Percentiles rank a stretch among this genome's conserved stretches.
Evolutionary conservation across 2,113 vertebrate species (phyloP).

Genomic region (Colinus virginianus): DNA sequence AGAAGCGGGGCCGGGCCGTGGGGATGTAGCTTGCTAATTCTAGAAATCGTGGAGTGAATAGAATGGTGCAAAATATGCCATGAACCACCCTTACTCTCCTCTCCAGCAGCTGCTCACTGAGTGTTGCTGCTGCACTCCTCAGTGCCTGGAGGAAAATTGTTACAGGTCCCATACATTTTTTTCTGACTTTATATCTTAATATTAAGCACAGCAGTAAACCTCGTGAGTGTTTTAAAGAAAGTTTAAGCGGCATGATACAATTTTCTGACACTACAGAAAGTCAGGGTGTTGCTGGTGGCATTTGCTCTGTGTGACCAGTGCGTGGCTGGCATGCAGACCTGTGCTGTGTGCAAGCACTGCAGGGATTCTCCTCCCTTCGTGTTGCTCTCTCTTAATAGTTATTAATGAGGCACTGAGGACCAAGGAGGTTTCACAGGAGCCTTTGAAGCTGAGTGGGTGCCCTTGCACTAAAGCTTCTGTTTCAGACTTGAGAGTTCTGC

Average conservation of each 20-base stretch:
- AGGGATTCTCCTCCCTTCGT: not conserved
- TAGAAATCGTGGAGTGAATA: not conserved
- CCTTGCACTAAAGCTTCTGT: not conserved
- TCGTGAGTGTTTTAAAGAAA: not conserved
- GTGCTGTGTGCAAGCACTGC: not conserved
- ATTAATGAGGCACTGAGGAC: not conserved
- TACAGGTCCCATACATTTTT: accelerated
- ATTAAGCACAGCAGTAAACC: not conserved
- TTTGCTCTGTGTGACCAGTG: not conserved
- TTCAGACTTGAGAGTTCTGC: not conserved
- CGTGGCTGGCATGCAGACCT: accelerated
- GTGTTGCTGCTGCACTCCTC: not conserved
- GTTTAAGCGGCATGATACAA: not conserved
- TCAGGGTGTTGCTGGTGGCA: not conserved
- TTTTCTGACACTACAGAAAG: not conserved
- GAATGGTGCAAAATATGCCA: not conserved
- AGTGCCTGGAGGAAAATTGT: not conserved
- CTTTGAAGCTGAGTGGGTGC: not conserved
- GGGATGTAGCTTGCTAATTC: not conserved
- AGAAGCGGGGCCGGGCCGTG: not conserved
- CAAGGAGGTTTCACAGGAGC: not conserved
- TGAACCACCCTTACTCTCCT: not conserved
- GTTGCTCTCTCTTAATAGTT: not conserved
- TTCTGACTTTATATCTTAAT: not conserved
- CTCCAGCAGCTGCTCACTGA: not conserved